phyloP scores from a whole-genome alignment of 2,113 vertebrate species.

The Accipiter virgatus region DNA sequence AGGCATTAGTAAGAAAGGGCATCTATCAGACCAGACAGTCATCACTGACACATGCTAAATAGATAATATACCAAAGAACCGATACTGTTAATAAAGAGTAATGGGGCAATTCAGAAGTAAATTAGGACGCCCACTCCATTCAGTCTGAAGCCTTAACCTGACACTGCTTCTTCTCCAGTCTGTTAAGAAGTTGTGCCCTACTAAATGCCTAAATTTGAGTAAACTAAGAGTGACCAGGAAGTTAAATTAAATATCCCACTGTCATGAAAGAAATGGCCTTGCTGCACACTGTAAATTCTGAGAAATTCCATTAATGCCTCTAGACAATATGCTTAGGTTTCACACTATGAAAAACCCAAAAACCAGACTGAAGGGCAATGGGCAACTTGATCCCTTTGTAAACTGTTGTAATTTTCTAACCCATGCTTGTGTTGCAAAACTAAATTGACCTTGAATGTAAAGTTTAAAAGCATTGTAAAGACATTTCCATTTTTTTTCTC shows the following conservation, averaged over 20 bases:
- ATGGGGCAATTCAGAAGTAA: neutral
- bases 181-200: neutral
- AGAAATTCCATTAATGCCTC: neutral
- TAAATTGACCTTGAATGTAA: neutral
- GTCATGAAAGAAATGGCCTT: neutral
- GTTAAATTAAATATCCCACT: neutral
- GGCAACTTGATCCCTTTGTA: neutral
- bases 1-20: neutral
- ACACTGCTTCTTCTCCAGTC: neutral
- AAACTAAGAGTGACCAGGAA: neutral
- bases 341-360: neutral
- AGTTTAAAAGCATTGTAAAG: neutral
- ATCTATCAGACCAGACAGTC: neutral
- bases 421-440: neutral
- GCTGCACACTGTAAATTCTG: neutral
- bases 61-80: neutral
- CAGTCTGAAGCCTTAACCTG: neutral
- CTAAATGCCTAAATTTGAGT: neutral
- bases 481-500: neutral
- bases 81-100: neutral
- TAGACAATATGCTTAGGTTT: neutral
- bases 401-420: neutral
- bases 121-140: neutral
- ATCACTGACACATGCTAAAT: neutral
- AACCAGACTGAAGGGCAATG: neutral